Evolutionary conservation across 2,888 invertebrate species (phyloP), one percentile per base, ranked within the genome.

Genomic region (Lobophora halterata): DNA sequence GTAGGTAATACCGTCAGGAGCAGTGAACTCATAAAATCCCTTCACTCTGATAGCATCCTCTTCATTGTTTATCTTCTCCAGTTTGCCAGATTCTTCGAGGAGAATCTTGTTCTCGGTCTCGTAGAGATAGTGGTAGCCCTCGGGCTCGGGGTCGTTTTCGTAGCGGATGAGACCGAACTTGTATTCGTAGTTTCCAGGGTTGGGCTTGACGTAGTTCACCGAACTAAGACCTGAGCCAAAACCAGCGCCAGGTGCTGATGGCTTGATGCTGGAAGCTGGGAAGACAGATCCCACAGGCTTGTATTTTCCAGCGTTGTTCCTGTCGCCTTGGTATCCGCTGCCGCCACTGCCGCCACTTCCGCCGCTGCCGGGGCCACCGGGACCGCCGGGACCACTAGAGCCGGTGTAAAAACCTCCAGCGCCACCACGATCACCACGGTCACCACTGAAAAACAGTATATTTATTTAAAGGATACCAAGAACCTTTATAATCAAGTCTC

Each of bases 71-170:
- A 79, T 55, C 38, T 70, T 60, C 46, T 85, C 85, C 1, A 87
- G 26, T 19, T 70, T 69, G 16, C 87, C 87, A 10, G 74, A 64
- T 59, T 87, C 87, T 46, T 86, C 87, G 3, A 82, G 82, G 7
- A 80, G 74, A 46, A 87, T 87, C 42, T 77, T 86, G 68, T 87
- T 87, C 46, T 85, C 81, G n/a, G 87, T 87, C 55, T 87, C 85
- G 43, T 85, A 87, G 7, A 83, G 65, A 58, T 81, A 87, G 57
- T 82, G 86, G 65, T 87, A 87, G 11, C 86, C 83, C 1, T 86
- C 85, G 9, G 75, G 65, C 0, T 32, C 14, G 5, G 78, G 49
- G 0, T 86, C 79, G 6, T 55, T 64, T 21, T 86, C 85, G 53
- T 80, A 77, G 17, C 86, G 83, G 48, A 87, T 77, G 56, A 86